These are phyloP conservation scores for Drosophila tsacasi DNA, from an alignment of 1,140 invertebrate genomes.

Conservation along the genomic window DNA sequence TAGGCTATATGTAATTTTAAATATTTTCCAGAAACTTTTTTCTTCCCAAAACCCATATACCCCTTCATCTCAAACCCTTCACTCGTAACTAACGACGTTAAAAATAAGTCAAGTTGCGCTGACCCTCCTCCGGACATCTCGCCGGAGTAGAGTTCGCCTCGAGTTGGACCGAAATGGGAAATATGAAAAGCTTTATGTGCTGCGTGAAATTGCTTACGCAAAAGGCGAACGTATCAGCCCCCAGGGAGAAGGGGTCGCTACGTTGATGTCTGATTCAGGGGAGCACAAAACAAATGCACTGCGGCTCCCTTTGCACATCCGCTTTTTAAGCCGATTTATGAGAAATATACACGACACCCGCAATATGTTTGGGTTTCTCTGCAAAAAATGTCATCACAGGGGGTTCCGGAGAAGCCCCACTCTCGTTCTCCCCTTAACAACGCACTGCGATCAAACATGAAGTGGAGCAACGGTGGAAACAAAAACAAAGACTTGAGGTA, in stretches of 20 bases:
- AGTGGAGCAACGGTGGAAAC: conserved; percentile 42
- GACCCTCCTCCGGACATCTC: conserved; percentile 21
- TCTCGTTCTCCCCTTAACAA: background rate
- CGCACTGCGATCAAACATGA: conserved; percentile 58
- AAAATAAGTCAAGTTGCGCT: conserved; percentile 71
- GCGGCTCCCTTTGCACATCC: conserved; percentile 32
- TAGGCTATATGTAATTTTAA: background rate
- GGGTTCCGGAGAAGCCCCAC: background rate
- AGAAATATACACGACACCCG: conserved; percentile 68
- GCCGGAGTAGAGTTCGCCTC: conserved; percentile 19
- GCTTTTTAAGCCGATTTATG: conserved; percentile 80
- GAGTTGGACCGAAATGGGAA: conserved; percentile 53
- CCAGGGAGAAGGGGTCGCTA: conserved; percentile 2
- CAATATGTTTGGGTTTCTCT: conserved; percentile 68
- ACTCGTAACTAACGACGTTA: conserved; percentile 69
- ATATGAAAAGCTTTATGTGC: conserved; percentile 54
- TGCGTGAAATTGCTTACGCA: conserved; percentile 72
- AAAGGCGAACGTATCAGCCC: conserved; percentile 43
- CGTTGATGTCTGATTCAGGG: conserved; percentile 40
- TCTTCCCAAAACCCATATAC: background rate
- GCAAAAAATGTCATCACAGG: conserved; percentile 39
- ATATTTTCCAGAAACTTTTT: too few species aligned
- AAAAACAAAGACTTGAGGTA: conserved; percentile 30
- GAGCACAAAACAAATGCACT: conserved; percentile 60
- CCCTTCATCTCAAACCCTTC: background rate